phyloP scores from a whole-genome alignment of 2,113 vertebrate species.

The Epinephelus moara region DNA sequence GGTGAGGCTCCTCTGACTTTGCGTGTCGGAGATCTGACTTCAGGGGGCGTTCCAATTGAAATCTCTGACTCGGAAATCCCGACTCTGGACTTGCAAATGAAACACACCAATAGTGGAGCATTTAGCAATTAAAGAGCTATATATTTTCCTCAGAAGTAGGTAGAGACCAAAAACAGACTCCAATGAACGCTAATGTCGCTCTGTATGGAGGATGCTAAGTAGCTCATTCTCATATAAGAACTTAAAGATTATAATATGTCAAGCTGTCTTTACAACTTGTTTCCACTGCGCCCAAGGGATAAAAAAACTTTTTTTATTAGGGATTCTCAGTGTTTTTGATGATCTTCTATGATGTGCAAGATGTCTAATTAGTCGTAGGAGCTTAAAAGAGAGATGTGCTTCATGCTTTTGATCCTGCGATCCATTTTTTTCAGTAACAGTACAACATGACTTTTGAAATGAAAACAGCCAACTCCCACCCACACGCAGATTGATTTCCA shows the following conservation, averaged over 20 bases:
- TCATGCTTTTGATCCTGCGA: background rate
- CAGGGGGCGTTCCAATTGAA: too few relatives aligned
- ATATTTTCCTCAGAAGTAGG: background rate
- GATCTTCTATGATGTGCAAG: background rate
- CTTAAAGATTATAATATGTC: background rate
- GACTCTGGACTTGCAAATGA: too few relatives aligned
- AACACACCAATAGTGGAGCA: background rate
- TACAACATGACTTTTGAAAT: conserved; percentile 75
- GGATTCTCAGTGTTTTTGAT: background rate
- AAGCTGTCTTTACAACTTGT: background rate
- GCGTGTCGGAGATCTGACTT: accelerated
- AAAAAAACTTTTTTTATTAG: background rate
- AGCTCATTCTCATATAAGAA: background rate
- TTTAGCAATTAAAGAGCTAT: background rate
- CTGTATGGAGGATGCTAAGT: background rate
- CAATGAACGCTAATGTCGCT: background rate
- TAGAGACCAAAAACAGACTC: background rate
- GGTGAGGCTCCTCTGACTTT: too few relatives aligned
- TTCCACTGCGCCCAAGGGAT: background rate
- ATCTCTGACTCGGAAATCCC: too few relatives aligned
- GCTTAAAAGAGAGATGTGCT: background rate
- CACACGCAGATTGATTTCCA: conserved; percentile 75
- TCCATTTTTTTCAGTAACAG: conserved; percentile 40
- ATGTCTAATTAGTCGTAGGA: background rate
- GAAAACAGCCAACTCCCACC: conserved; percentile 69